Conservation (phyloP, 2,888 invertebrate genomes). For the Stramonita haemastoma region DNA sequence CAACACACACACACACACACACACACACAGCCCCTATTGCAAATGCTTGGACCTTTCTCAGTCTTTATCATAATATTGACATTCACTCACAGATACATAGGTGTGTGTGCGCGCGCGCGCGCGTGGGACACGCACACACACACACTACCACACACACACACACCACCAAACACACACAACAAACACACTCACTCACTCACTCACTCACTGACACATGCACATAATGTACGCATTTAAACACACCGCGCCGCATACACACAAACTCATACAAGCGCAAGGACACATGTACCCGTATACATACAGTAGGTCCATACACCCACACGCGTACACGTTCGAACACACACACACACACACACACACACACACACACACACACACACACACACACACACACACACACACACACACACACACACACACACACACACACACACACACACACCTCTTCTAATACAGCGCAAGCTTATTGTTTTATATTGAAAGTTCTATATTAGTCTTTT, state of each 20-base stretch:
- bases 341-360: constrained; percentile 9
- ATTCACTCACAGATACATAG: background rate
- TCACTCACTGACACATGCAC: background rate
- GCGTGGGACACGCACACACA: too few relatives aligned
- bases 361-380: constrained; percentile 4
- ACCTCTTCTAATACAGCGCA: too few relatives aligned
- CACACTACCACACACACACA: too few relatives aligned
- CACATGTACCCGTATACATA: background rate
- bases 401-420: constrained; percentile 19
- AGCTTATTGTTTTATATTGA: too few relatives aligned
- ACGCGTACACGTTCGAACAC: constrained; percentile 9
- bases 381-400: constrained; percentile 15
- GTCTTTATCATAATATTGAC: too few relatives aligned
- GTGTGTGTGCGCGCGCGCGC: background rate
- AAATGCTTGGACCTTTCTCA: too few relatives aligned
- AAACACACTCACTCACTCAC: background rate
- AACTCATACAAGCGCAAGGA: background rate
- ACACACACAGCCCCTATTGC: too few relatives aligned
- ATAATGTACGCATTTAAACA: background rate
- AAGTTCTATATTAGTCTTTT: too few relatives aligned
- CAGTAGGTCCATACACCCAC: background rate
- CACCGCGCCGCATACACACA: background rate
- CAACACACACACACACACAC: too few relatives aligned
- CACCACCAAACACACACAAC: constrained; percentile 27
- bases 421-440: too few relatives aligned